Base-by-base conservation (phyloP, 2,113 vertebrate species). In the Himantopus leucocephalus region DNA sequence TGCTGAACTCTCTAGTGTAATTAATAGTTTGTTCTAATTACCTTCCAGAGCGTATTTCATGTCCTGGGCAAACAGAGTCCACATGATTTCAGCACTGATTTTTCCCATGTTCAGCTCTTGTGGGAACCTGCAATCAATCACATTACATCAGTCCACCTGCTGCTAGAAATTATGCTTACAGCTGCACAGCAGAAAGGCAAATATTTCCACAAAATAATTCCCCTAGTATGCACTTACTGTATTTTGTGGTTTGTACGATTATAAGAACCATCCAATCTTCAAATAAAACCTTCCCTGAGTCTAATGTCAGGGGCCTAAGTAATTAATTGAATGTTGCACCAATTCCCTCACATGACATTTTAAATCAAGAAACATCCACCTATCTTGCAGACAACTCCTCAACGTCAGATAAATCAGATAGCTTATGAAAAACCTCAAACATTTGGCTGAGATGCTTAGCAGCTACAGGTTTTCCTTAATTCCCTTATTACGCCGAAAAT, bases 11-110 rank as follows among this genome's bases (percentile, higher is more conserved):
- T 37, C 7, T 47, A 55, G 39, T 47, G 35, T 47, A 92, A 56
- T 86, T 75, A 82, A 70, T 55, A 78, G 27, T 53, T 81, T 56
- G 27, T 58, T 92, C 26, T 81, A 92, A 88, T 98, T 98, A 99
- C 99, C 99, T 98, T 99, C 99, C 97, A 99, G 98, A 64, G 99
- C 99, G 80, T 99, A 99, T 95, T 99, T 99, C 99, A 99, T 99
- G 88, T 99, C 99, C 94, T 98, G 98, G 86, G 99, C 98, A 94
- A 99, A 99, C 72, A 99, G 98, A 90, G 88, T 98, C 99, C 99
- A 99, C 97, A 97, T 99, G 94, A 99, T 99, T 96, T 99, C 99
- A 18, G 99, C 98, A 68, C 99, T 99, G 96, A 99, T 97, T 97
- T 98, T 99, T 32, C 99, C 99, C 98, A 98, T 99, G 95, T 98